Percentiles rank a stretch among this genome's conserved stretches.
Evolutionary conservation across 23 tunicate species (phyloP).

Genomic region (Halocynthia roretzi): DNA sequence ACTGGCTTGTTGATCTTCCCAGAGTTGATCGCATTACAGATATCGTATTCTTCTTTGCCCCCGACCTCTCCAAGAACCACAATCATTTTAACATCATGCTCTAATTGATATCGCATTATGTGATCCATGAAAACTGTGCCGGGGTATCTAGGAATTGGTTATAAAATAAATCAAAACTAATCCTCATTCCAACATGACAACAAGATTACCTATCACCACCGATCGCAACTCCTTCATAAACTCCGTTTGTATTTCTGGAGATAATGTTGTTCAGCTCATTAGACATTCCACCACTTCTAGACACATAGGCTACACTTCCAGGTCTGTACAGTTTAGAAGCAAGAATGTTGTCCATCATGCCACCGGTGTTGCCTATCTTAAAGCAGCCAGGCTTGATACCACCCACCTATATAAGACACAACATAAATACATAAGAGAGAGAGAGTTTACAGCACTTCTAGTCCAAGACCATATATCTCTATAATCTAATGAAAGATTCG

Average conservation of each 20-base stretch:
- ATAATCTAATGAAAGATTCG: no score
- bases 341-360: slow-evolving; percentile 98
- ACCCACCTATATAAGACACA: slow-evolving; percentile 62
- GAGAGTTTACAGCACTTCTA: no score
- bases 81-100: slow-evolving; percentile 75
- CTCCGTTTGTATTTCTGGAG: slow-evolving; percentile 80
- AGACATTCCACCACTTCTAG: slow-evolving; percentile 96
- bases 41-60: slow-evolving; percentile 89
- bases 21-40: slow-evolving; percentile 72
- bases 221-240: slow-evolving; percentile 93
- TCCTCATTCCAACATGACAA: slow-evolving; percentile 1
- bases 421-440: background rate
- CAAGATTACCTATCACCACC: slow-evolving; percentile 87
- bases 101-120: slow-evolving; percentile 67
- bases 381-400: slow-evolving; percentile 99
- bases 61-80: slow-evolving; percentile 98
- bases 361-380: slow-evolving; percentile 99
- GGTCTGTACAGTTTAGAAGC: slow-evolving; percentile 87
- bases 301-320: slow-evolving; percentile 98
- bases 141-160: slow-evolving; percentile 55
- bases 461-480: no score
- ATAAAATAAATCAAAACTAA: background rate
- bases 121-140: slow-evolving; percentile 94
- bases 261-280: slow-evolving; percentile 97
- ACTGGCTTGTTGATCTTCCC: slow-evolving; percentile 80